Evolutionary conservation across 2,888 invertebrate species (phyloP), one percentile per base, ranked within the genome.

Genomic region (Chaitophorus viminalis): DNA sequence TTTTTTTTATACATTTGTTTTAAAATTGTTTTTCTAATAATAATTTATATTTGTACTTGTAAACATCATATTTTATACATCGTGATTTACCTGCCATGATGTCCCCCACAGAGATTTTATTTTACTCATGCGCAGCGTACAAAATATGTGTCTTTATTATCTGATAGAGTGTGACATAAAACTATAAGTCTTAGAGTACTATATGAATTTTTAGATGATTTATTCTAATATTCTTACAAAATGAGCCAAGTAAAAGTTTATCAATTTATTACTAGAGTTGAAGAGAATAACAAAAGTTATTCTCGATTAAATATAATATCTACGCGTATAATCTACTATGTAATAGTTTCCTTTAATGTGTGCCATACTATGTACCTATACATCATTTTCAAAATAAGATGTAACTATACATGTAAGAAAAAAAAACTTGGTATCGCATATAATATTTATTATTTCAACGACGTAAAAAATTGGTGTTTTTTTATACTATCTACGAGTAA

Each of bases 131-230:
- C n/a, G 46, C n/a, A 31, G 25, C 68, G n/a, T 39, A 46, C n/a
- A 84, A 65, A 33, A 77, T 52, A 76, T 33, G 52, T 31, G 31
- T 65, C n/a, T 31, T 17, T 18, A 25, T 68, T 77, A 68, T 85
- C 84, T 77, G 84, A 85, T 85, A 77, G 3, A 52, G 18, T 18
- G 25, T 85, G 84, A 85, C 84, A 52, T 17, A 85, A 77, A 85
- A 46, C 31, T 68, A 84, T 84, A 76, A 25, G 68, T 33, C 46
- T 68, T 46, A 18, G 31, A 68, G 33, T 68, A 46, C 68, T 39
- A 65, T 36, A 84, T 33, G 46, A n/a, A 21, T 68, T 85, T 33
- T 68, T 9, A 25, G 36, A 1, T 52, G 76, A 85, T 85, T 85
- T 52, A 77, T 85, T 21, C 46, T 17, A 52, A 52, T 68, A 52